Evolutionary conservation across 2,797 vertebrate species (phyloP).

Genomic region (Scomberomorus guttatus): DNA sequence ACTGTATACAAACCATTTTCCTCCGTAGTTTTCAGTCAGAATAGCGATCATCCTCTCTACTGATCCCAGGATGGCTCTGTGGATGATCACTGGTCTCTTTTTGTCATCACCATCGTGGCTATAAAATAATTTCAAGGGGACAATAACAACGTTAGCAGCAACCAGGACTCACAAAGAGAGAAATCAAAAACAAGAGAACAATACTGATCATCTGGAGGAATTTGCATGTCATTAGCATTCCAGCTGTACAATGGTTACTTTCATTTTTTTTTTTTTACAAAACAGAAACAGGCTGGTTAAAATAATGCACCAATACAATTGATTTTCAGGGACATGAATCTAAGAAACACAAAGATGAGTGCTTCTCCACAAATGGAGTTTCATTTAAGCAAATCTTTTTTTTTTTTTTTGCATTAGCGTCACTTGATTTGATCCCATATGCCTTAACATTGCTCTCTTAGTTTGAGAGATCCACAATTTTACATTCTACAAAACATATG

Average conservation of each 20-base stretch:
- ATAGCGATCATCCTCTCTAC: constrained; percentile 99
- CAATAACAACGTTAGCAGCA: not conserved
- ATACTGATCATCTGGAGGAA: not conserved
- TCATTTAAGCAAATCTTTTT: no score
- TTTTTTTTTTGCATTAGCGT: not conserved
- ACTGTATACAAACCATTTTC: constrained; percentile 91
- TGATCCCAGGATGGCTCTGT: constrained; percentile 96
- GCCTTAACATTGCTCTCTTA: not conserved
- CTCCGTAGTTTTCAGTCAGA: constrained; percentile 96
- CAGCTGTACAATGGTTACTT: not conserved
- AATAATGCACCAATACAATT: not conserved
- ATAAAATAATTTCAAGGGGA: not conserved
- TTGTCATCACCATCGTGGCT: constrained; percentile 97
- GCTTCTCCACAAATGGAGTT: not conserved
- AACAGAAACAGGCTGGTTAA: not conserved
- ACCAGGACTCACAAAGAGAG: not conserved
- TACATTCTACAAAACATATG: not conserved
- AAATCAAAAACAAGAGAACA: not conserved
- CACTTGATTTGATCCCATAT: not conserved
- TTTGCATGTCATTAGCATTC: not conserved
- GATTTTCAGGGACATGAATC: not conserved
- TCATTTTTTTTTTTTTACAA: not conserved
- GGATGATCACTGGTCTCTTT: constrained; percentile 96
- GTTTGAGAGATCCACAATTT: not conserved
- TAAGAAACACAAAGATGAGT: no score